phyloP scores from a whole-genome alignment of 2,797 vertebrate genomes.

The Sebastes dallii region DNA sequence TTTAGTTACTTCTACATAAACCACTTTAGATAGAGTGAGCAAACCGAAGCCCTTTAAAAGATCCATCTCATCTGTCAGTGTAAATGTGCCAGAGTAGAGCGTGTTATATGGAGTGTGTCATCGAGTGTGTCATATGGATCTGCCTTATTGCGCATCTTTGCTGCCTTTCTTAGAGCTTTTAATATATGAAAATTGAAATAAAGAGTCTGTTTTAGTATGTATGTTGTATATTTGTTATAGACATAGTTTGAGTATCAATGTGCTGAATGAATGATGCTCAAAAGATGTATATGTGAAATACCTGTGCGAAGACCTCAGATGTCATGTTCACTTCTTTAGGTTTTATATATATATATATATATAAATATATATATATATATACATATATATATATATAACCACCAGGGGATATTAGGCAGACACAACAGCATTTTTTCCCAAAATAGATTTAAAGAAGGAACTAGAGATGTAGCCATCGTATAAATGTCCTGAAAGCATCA shows the following conservation, averaged over 20 bases:
- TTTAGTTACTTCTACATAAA: constrained; percentile 2
- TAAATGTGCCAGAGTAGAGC: constrained; percentile 68
- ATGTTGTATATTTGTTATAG: constrained; percentile 75
- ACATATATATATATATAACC: constrained; percentile 13
- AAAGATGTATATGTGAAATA: constrained; percentile 75
- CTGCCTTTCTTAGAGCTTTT: constrained; percentile 90
- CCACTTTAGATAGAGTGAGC: constrained; percentile 48
- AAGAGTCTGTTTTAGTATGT: constrained; percentile 72
- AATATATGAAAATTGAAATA: constrained; percentile 75
- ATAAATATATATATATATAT: too few relatives aligned
- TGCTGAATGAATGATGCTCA: constrained; percentile 72
- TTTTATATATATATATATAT: constrained; percentile 29
- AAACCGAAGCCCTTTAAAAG: constrained; percentile 80
- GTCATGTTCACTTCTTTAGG: constrained; percentile 50
- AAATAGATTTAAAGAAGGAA: constrained; percentile 36
- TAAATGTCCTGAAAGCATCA: constrained; percentile 37
- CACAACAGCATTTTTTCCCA: constrained; percentile 24
- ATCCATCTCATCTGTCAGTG: constrained; percentile 69
- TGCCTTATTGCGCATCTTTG: constrained; percentile 93
- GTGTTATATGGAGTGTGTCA: constrained; percentile 65
- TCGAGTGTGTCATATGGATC: constrained; percentile 81
- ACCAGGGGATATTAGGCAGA: constrained; percentile 34
- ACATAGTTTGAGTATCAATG: constrained; percentile 62
- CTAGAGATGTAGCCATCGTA: constrained; percentile 63
- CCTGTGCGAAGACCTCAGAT: constrained; percentile 67